phyloP scores from a whole-genome alignment of 2,888 invertebrate genomes.

The Habroteleia sp. region DNA sequence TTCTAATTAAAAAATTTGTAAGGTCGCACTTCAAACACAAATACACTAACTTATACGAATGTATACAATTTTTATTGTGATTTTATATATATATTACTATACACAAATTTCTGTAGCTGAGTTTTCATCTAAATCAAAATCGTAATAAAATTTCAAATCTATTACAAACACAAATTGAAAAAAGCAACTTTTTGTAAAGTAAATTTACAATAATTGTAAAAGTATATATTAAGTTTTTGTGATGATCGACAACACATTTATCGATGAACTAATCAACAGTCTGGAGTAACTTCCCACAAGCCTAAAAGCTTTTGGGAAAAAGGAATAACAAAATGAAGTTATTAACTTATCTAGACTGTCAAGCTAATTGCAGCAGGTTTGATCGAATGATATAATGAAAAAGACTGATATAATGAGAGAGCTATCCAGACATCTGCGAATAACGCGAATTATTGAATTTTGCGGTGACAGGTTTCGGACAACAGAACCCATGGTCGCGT shows the following conservation, averaged over 20 bases:
- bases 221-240: too few species aligned
- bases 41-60: constrained; percentile 7
- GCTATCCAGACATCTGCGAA: constrained; percentile 69
- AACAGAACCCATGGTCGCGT: constrained; percentile 76
- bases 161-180: too few species aligned
- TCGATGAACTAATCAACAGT: neutral
- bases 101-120: too few species aligned
- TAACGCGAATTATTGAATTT: constrained; percentile 73
- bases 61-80: too few species aligned
- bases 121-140: too few species aligned
- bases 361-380: constrained; percentile 69
- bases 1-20: constrained; percentile 40
- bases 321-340: constrained; percentile 74
- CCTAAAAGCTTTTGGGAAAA: constrained; percentile 34
- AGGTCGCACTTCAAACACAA: constrained; percentile 22
- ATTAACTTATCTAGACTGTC: constrained; percentile 75
- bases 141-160: too few species aligned
- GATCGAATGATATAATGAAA: constrained; percentile 46
- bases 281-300: constrained; percentile 75
- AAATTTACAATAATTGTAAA: too few species aligned
- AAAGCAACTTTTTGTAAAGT: too few species aligned
- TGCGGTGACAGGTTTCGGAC: constrained; percentile 74
- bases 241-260: too few species aligned
- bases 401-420: constrained; percentile 34
- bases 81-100: too few species aligned